Evolutionary conservation across 2,888 invertebrate genomes (phyloP).

Genomic region (Anagyrus pseudococci): DNA sequence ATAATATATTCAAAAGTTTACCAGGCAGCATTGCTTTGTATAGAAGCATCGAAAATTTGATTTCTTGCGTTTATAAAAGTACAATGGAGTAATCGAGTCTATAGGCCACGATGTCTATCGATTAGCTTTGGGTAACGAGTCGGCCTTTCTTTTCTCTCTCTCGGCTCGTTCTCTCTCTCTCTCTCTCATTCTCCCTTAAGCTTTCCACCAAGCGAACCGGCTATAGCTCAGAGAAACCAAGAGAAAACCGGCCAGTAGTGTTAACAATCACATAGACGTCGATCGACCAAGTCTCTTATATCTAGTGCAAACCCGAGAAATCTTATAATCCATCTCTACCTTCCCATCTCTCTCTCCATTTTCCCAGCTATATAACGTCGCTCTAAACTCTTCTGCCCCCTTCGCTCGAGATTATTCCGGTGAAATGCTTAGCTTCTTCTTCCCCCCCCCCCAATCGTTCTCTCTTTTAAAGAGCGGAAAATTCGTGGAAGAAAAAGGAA

Average conservation of each 20-base stretch:
- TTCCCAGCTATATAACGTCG: background rate
- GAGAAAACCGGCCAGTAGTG: constrained; percentile 3
- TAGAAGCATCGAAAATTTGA: background rate
- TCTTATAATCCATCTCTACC: background rate
- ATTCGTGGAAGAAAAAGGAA: background rate
- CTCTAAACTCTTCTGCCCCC: background rate
- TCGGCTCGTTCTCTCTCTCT: background rate
- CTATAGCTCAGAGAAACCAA: background rate
- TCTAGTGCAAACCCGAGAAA: background rate
- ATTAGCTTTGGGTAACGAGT: constrained; percentile 44
- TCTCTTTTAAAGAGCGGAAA: no score
- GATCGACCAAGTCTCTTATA: background rate
- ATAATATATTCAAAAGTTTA: no score
- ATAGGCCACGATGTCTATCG: constrained; percentile 47
- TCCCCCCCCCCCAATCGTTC: no score
- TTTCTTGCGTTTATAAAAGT: background rate
- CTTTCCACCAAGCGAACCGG: background rate
- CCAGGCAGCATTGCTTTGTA: background rate
- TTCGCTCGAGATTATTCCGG: no score
- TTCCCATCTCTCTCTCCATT: background rate
- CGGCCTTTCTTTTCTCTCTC: constrained; percentile 14
- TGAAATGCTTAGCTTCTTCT: no score
- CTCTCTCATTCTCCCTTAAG: constrained; percentile 3
- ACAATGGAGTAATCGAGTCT: constrained; percentile 34
- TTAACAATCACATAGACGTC: background rate